A percentile compares a stretch with the other conserved stretches of the same genome.
Conservation (phyloP, 2,888 invertebrate genomes). For the Teleiodes luculella region DNA sequence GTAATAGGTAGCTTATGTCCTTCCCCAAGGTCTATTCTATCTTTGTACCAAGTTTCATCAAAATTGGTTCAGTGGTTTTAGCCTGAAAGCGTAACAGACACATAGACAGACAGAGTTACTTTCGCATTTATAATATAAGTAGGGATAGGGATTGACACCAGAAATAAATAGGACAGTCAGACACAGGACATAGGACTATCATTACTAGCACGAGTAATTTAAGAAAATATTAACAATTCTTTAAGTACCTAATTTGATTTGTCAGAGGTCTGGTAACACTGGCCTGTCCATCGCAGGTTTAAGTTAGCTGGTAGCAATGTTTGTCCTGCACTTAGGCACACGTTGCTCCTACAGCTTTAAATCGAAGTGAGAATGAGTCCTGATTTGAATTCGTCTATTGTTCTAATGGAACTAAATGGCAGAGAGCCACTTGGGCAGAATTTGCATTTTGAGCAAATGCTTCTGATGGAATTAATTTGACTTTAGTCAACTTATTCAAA, state of each 20-base stretch:
- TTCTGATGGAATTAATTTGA: constrained; percentile 1
- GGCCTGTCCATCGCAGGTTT: constrained; percentile 54
- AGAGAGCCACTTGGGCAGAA: constrained; percentile 7
- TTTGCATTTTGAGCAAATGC: constrained; percentile 12
- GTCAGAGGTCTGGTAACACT: constrained; percentile 39
- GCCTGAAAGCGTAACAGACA: no score
- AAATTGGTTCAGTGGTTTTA: no score
- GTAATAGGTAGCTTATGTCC: no score
- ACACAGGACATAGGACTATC: no score
- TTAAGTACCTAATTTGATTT: not conserved
- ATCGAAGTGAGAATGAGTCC: constrained; percentile 74
- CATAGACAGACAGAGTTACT: no score
- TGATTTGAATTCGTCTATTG: constrained; percentile 70
- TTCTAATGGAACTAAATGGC: constrained; percentile 55
- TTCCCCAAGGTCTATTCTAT: no score
- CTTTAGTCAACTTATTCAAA: not conserved
- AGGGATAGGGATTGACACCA: no score
- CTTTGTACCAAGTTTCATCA: no score
- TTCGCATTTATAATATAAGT: no score
- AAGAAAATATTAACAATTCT: no score
- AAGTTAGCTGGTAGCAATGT: constrained; percentile 65
- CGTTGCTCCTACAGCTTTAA: constrained; percentile 68
- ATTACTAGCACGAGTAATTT: no score
- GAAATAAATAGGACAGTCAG: no score
- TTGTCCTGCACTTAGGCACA: constrained; percentile 70